phyloP scores from a whole-genome alignment of 2,888 invertebrate genomes.

The Acronicta alni region DNA sequence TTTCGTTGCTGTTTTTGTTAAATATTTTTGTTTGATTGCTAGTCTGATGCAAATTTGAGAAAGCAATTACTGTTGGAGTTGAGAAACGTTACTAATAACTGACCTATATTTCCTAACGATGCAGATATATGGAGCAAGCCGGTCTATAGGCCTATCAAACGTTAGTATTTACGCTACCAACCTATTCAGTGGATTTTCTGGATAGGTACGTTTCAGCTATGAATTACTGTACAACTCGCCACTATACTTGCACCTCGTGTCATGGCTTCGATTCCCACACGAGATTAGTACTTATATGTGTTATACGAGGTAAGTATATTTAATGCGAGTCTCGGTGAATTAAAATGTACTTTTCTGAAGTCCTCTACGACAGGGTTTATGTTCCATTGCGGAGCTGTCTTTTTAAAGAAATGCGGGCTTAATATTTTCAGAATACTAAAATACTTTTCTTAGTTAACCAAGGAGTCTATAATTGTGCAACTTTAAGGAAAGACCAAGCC shows the following conservation, averaged over 20 bases:
- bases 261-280: too few relatives aligned
- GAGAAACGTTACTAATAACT: slow-evolving; percentile 33
- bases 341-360: too few relatives aligned
- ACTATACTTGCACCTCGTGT: too few relatives aligned
- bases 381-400: too few relatives aligned
- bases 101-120: slow-evolving; percentile 21
- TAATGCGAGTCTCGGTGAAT: too few relatives aligned
- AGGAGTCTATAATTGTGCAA: neutral
- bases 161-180: neutral
- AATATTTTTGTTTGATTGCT: slow-evolving; percentile 56
- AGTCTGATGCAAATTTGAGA: slow-evolving; percentile 53
- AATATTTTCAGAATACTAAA: neutral
- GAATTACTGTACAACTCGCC: too few relatives aligned
- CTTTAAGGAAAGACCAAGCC: slow-evolving; percentile 17
- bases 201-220: too few relatives aligned
- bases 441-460: neutral
- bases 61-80: slow-evolving; percentile 52
- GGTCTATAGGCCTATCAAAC: neutral
- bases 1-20: slow-evolving; percentile 62
- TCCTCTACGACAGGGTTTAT: too few relatives aligned
- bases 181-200: too few relatives aligned
- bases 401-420: too few relatives aligned
- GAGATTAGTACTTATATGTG: too few relatives aligned
- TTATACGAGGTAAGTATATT: too few relatives aligned
- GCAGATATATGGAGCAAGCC: neutral